Conservation (phyloP, 2,888 invertebrate species). For the Cyaniris semiargus region DNA sequence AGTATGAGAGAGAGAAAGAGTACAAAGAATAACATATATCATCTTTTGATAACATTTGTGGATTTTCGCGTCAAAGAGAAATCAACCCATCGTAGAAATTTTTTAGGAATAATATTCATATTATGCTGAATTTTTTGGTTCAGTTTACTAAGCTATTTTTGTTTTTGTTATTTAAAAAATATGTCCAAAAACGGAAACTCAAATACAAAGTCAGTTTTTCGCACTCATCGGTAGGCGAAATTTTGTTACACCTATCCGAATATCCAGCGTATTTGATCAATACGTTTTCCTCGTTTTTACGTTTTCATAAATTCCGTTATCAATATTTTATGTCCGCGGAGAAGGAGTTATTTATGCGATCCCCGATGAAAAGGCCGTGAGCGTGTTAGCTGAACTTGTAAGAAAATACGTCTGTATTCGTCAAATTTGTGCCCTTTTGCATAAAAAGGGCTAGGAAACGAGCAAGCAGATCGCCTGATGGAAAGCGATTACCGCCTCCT, state of each 20-base stretch:
- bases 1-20: too few relatives aligned
- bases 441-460: neutral
- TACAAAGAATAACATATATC: too few relatives aligned
- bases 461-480: neutral
- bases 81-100: too few relatives aligned
- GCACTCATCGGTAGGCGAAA: neutral
- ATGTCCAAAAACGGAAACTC: too few relatives aligned
- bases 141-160: too few relatives aligned
- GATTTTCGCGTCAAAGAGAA: too few relatives aligned
- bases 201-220: too few relatives aligned
- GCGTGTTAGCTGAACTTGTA: neutral
- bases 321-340: constrained; percentile 72
- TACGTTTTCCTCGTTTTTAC: constrained; percentile 67
- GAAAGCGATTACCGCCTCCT: neutral
- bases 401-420: neutral
- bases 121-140: too few relatives aligned
- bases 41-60: too few relatives aligned
- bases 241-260: constrained; percentile 39
- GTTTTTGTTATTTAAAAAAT: too few relatives aligned
- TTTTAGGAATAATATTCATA: too few relatives aligned
- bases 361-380: constrained; percentile 5
- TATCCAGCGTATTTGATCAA: constrained; percentile 58
- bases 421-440: neutral
- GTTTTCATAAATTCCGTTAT: constrained; percentile 77
- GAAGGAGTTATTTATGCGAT: constrained; percentile 44